Evolutionary conservation across 2,113 vertebrate genomes (phyloP), one percentile per base, ranked within the genome.

Genomic region (Erythrocercus mccallii): DNA sequence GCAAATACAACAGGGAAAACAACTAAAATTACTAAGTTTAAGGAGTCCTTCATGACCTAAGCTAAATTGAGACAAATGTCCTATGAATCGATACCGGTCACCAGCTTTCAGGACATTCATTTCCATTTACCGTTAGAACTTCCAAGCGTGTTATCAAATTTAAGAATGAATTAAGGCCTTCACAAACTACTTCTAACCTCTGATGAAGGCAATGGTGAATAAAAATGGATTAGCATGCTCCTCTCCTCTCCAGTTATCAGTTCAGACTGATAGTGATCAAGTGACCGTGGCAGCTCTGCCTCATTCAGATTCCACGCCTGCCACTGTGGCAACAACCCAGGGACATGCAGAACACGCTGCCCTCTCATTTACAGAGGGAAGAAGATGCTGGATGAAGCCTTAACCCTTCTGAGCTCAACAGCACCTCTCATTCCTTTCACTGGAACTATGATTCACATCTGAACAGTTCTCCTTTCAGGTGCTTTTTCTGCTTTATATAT

Each of bases 101-200:
- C 85, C 51, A 66, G 58, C 66, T 83, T 83, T 69, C 85, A 90
- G 76, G 82, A 88, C 82, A 64, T 71, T 81, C 51, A 68, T 60
- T 96, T 92, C 93, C 82, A 92, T 81, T 92, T 91, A 80, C 47
- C 76, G 38, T 73, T 57, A 80, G 84, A 91, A 96, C 86, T 93
- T 96, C 44, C 86, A 92, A 92, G 88, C 7, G 0, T 92, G 48
- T 92, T 92, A 94, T 66, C 88, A 94, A 92, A 95, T 91, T 86
- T 84, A 93, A 68, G 72, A 86, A 89, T 27, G 40, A 92, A 94
- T 94, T 94, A 92, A 88, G 42, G 78, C 11, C 73, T 70, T 38
- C 71, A 81, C 50, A 94, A 92, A 66, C 62, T 86, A 86, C 77
- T 81, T 45, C 51, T 86, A 90, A 78, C 48, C 72, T 86, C 69